Percentiles rank a stretch among this genome's conserved stretches.
These are phyloP conservation scores for Lepidochitona cinerea DNA, from an alignment of 2,888 invertebrate genomes.

Conservation along the genomic window DNA sequence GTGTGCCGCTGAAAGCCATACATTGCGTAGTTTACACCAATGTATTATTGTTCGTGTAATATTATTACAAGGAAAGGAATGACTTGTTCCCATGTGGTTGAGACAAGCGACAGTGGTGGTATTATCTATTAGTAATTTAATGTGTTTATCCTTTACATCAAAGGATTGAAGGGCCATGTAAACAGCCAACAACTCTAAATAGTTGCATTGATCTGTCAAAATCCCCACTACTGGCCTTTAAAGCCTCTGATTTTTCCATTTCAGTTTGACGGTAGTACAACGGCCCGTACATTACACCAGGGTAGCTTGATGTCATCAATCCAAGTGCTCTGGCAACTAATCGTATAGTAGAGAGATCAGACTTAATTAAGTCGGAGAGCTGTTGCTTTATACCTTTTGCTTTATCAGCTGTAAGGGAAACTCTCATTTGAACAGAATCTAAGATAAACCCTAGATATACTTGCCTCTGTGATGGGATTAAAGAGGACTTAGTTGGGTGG, in stretches of 20 bases:
- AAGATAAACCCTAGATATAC: conserved; percentile 7
- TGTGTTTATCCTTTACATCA: no score
- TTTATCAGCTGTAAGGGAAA: conserved; percentile 8
- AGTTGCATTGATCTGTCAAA: conserved; percentile 1
- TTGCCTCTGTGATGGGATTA: conserved; percentile 1
- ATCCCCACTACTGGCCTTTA: neutral
- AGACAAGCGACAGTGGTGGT: no score
- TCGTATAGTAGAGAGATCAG: neutral
- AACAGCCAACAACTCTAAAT: no score
- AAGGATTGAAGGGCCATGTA: no score
- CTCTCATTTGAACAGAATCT: conserved; percentile 8
- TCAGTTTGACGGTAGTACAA: conserved; percentile 11
- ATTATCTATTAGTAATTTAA: no score
- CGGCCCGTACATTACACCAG: conserved; percentile 8
- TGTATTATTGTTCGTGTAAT: no score
- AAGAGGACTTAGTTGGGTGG: conserved; percentile 9
- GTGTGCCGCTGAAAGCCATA: conserved; percentile 2
- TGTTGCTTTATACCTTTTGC: no score
- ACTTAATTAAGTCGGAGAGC: neutral
- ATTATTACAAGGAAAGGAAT: no score
- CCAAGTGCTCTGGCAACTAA: conserved; percentile 1
- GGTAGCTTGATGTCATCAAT: conserved; percentile 9
- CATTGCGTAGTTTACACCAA: neutral
- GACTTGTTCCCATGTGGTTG: no score
- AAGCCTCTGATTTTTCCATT: neutral